Percentiles rank a stretch among this genome's conserved stretches.
Conservation (phyloP, 2,888 invertebrate species). For the Cephonodes hylas region DNA sequence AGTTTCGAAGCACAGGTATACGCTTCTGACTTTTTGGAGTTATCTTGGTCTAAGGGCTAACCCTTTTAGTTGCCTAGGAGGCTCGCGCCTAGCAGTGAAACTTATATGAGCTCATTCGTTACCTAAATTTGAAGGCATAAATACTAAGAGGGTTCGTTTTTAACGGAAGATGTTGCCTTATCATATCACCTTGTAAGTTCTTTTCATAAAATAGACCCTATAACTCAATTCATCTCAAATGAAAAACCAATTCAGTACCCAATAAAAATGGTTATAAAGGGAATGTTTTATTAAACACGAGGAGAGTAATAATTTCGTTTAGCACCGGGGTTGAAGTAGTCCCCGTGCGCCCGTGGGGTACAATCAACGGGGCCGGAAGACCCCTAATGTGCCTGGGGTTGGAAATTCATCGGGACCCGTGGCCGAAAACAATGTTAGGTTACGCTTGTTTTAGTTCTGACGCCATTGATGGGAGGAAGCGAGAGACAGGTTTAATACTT, state of each 20-base stretch:
- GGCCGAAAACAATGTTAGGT: slow-evolving; percentile 48
- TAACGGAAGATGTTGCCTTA: too few relatives aligned
- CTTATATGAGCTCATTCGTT: too few relatives aligned
- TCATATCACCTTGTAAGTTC: too few relatives aligned
- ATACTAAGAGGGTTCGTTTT: too few relatives aligned
- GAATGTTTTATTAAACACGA: slow-evolving; percentile 2
- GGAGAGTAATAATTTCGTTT: slow-evolving; percentile 9
- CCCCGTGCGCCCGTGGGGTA: slow-evolving; percentile 24
- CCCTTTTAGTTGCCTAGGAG: too few relatives aligned
- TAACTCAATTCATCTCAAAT: not conserved
- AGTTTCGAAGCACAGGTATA: too few relatives aligned
- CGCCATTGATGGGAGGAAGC: slow-evolving; percentile 18
- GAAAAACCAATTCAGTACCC: not conserved
- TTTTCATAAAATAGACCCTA: not conserved
- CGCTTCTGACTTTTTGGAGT: too few relatives aligned
- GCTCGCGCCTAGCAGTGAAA: too few relatives aligned
- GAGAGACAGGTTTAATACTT: not conserved
- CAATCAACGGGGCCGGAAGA: slow-evolving; percentile 43
- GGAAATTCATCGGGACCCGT: slow-evolving; percentile 38
- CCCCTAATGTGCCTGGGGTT: slow-evolving; percentile 36
- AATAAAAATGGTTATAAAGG: slow-evolving; percentile 9
- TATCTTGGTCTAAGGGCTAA: too few relatives aligned
- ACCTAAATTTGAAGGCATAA: too few relatives aligned
- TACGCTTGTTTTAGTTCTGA: slow-evolving; percentile 22
- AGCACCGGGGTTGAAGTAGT: not conserved